Base-by-base conservation (phyloP, 2,113 vertebrate species). In the Campylomormyrus numenius region DNA sequence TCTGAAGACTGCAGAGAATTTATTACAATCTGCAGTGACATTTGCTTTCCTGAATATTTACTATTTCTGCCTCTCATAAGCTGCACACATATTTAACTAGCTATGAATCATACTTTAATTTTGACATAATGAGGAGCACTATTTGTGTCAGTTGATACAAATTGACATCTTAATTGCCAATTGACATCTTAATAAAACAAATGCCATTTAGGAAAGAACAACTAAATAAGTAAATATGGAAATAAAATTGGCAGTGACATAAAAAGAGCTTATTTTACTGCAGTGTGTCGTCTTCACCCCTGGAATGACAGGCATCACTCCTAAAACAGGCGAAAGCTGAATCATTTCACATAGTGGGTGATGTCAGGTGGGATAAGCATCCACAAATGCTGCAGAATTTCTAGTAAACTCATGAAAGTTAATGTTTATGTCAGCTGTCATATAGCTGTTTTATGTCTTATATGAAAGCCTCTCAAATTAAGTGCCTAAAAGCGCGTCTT, bases 171-270 rank as follows among this genome's bases (percentile, higher is more conserved):
- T 74, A 17, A 74, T 77, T 42, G 45, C 80, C 45, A 84, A 48
- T 84, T 84, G 80, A 84, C 80, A 85, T 85, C 83, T 48, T 85
- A 85, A 46, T 85, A 24, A 85, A 39, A 45, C 17, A 85, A 85
- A 48, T 48, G 83, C 45, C 45, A 48, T 85, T 85, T 85, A 48
- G 39, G 42, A 46, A 46, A 42, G 10, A 85, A 48, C 35, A 85
- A 48, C 35, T 42, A 85, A 48, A 46, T 45, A 84, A 48, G 45
- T 84, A 48, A 48, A 85, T 46, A 45, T 46, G 83, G 83, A 46
- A 85, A 85, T 85, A 48, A 77, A 39, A 39, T 77, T 39, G 70
- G 13, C 70, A 77, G 5, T 80, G 74, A 80, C 31, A 19, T 48
- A 46, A 85, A 46, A 84, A 48, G 45, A 48, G 2, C 39, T 3